These are phyloP conservation scores for Drosophila subobscura DNA, from an alignment of 1,140 invertebrate species.

Conservation along the genomic window DNA sequence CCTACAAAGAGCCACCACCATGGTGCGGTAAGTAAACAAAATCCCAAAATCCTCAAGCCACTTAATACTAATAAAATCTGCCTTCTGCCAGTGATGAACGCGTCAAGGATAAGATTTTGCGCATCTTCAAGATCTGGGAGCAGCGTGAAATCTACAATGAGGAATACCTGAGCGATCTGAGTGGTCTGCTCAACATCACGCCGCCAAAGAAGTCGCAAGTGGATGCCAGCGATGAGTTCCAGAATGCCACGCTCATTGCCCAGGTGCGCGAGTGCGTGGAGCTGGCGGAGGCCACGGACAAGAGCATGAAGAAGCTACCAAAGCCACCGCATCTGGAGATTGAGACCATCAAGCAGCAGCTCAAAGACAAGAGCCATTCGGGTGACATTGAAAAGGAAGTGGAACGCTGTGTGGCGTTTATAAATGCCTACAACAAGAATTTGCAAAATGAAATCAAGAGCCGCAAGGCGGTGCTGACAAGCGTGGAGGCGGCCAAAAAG, in stretches of 20 bases:
- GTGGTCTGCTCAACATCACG: constrained; percentile 90
- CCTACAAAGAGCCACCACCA: constrained; percentile 93
- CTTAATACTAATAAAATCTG: neutral
- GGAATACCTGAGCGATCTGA: constrained; percentile 93
- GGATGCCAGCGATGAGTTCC: constrained; percentile 80
- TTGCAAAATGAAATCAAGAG: constrained; percentile 93
- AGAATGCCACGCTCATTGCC: constrained; percentile 81
- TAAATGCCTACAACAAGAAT: constrained; percentile 91
- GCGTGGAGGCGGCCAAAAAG: constrained; percentile 91
- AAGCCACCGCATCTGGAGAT: constrained; percentile 78
- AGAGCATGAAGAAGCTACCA: constrained; percentile 80
- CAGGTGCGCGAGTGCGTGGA: constrained; percentile 85
- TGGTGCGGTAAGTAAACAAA: constrained; percentile 89
- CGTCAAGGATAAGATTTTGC: constrained; percentile 92
- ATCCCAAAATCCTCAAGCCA: neutral
- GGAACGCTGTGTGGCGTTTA: constrained; percentile 90
- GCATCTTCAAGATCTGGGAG: constrained; percentile 97
- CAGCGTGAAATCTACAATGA: constrained; percentile 94
- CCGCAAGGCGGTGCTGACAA: constrained; percentile 89
- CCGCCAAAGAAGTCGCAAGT: constrained; percentile 89
- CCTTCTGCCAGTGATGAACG: constrained; percentile 90
- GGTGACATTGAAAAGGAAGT: constrained; percentile 95
- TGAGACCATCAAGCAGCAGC: constrained; percentile 71
- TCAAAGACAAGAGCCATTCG: constrained; percentile 90
- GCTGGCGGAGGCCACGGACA: constrained; percentile 74